Evolutionary conservation across 2,113 vertebrate genomes (phyloP).

Genomic region (Eira barbara): DNA sequence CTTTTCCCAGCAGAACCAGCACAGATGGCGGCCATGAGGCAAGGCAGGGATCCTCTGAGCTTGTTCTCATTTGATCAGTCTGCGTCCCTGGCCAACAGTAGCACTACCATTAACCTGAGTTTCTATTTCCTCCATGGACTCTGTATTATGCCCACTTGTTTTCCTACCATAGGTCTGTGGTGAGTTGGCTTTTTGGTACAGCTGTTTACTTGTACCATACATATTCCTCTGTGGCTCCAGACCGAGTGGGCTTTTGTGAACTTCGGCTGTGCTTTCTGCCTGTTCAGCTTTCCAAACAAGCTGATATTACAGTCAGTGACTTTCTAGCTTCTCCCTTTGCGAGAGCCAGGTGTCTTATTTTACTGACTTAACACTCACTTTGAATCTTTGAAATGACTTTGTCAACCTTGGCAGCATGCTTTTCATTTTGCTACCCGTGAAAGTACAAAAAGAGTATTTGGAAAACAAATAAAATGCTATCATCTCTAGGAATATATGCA

Average conservation of each 20-base stretch:
- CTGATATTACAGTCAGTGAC: neutral
- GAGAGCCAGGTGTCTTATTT: slow-evolving; percentile 35
- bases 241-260: neutral
- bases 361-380: slow-evolving; percentile 11
- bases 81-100: accelerated
- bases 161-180: slow-evolving; percentile 17
- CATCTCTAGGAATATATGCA: neutral
- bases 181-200: slow-evolving; percentile 51
- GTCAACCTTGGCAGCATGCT: neutral
- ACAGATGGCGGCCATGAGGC: accelerated
- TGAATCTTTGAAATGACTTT: slow-evolving; percentile 6
- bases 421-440: neutral
- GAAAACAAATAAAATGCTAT: neutral
- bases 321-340: neutral
- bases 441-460: neutral
- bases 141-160: neutral
- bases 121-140: neutral
- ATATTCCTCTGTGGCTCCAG: slow-evolving; percentile 43
- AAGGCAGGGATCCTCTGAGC: neutral
- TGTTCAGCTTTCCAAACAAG: slow-evolving; percentile 55
- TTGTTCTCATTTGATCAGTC: neutral
- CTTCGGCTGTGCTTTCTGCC: slow-evolving; percentile 1
- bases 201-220: slow-evolving; percentile 27
- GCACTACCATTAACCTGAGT: neutral
- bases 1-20: neutral